Percentiles rank a stretch among this genome's conserved stretches.
Evolutionary conservation across 2,888 invertebrate species (phyloP).

Genomic region (Eristalinus sepulchralis): DNA sequence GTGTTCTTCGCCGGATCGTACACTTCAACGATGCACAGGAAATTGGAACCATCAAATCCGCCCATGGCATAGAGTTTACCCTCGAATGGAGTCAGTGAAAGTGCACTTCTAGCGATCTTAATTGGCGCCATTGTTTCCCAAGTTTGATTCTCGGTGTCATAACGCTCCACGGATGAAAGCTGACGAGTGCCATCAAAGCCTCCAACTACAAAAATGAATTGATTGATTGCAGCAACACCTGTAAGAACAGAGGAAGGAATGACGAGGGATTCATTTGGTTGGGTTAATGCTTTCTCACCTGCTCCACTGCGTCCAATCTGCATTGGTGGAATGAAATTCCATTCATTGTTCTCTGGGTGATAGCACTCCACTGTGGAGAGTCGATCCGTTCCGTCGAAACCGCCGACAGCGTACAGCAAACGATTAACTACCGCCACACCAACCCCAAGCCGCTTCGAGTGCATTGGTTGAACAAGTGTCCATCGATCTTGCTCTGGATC

Average conservation of each 20-base stretch:
- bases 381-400: constrained; percentile 91
- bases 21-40: constrained; percentile 92
- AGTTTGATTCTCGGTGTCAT: constrained; percentile 89
- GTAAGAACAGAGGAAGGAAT: constrained; percentile 55
- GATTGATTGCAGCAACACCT: constrained; percentile 92
- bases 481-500: constrained; percentile 93
- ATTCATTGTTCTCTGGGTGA: constrained; percentile 95
- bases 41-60: constrained; percentile 93
- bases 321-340: constrained; percentile 92
- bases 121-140: constrained; percentile 91
- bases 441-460: constrained; percentile 89
- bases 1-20: constrained; percentile 89
- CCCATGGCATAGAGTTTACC: constrained; percentile 95
- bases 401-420: constrained; percentile 91
- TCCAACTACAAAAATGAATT: constrained; percentile 95
- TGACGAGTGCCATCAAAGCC: constrained; percentile 95
- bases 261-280: constrained; percentile 1
- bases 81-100: constrained; percentile 92
- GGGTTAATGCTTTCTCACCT: constrained; percentile 81
- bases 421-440: constrained; percentile 90
- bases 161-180: constrained; percentile 91
- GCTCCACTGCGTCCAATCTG: constrained; percentile 90
- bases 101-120: constrained; percentile 91
- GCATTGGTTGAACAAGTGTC: constrained; percentile 89
- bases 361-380: constrained; percentile 93